Percentiles rank a stretch among this genome's conserved stretches.
Conservation (phyloP, 2,888 invertebrate genomes). For the Hydriomena furcata region DNA sequence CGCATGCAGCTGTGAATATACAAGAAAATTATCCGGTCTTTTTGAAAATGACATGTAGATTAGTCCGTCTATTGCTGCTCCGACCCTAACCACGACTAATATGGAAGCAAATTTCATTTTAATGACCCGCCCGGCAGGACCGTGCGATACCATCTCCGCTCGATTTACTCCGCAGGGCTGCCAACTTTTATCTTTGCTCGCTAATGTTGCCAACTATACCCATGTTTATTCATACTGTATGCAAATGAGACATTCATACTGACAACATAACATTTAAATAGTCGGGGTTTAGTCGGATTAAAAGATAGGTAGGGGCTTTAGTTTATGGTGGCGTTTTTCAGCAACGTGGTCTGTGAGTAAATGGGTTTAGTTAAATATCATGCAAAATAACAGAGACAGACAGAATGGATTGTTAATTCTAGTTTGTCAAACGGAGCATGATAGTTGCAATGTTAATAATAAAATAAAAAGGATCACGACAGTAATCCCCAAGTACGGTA, state of each 20-base stretch:
- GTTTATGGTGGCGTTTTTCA: too few species aligned
- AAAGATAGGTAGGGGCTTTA: neutral
- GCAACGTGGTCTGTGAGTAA: too few species aligned
- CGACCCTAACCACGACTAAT: constrained; percentile 42
- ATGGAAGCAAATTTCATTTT: constrained; percentile 78
- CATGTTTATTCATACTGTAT: constrained; percentile 32
- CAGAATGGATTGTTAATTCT: too few species aligned
- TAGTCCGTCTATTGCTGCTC: constrained; percentile 34
- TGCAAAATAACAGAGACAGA: too few species aligned
- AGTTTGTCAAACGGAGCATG: too few species aligned
- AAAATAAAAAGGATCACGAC: too few species aligned
- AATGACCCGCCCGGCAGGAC: constrained; percentile 61
- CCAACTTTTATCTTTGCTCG: constrained; percentile 39
- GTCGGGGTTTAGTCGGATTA: constrained; percentile 5
- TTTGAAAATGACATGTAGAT: constrained; percentile 1
- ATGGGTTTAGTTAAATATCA: too few species aligned
- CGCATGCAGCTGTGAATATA: too few species aligned
- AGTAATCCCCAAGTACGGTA: too few species aligned
- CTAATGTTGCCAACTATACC: constrained; percentile 31
- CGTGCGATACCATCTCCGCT: constrained; percentile 60
- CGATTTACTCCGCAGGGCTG: constrained; percentile 61
- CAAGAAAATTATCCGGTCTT: constrained; percentile 7
- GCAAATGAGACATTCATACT: constrained; percentile 29
- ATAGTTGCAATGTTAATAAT: too few species aligned
- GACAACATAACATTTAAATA: constrained; percentile 20